phyloP scores from a whole-genome alignment of 2,113 vertebrate species.

The Embiotoca jacksoni region DNA sequence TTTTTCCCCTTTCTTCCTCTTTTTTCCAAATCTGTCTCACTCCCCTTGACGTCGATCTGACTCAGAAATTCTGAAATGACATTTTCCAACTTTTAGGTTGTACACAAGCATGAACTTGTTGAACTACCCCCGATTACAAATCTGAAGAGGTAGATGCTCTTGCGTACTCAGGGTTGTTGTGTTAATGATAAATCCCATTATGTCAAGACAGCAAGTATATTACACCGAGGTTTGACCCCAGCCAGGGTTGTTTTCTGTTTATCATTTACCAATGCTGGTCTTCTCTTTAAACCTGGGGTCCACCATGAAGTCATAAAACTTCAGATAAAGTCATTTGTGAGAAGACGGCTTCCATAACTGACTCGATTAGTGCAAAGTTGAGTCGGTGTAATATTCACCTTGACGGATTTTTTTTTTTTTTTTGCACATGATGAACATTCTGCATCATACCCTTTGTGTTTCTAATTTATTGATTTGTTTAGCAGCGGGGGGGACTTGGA shows the following conservation, averaged over 20 bases:
- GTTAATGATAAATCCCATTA: constrained; percentile 81
- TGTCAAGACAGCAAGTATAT: constrained; percentile 58
- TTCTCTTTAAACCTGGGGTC: constrained; percentile 15
- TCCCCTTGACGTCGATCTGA: constrained; percentile 31
- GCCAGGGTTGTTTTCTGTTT: constrained; percentile 62
- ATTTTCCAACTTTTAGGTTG: constrained; percentile 45
- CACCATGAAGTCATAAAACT: neutral
- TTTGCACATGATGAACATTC: neutral
- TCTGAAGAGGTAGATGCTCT: constrained; percentile 25
- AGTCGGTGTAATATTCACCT: neutral
- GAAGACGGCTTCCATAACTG: neutral
- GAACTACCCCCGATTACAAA: constrained; percentile 57
- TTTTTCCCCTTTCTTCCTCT: constrained; percentile 34
- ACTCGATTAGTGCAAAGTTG: neutral
- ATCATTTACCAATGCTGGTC: constrained; percentile 67
- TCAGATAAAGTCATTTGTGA: neutral
- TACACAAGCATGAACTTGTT: constrained; percentile 39
- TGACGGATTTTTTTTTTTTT: neutral
- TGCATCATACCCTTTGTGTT: no score
- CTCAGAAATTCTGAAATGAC: constrained; percentile 37
- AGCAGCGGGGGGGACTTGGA: no score
- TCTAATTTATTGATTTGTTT: no score
- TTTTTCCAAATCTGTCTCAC: constrained; percentile 32
- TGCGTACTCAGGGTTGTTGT: constrained; percentile 36
- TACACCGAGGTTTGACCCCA: constrained; percentile 64